A percentile compares a stretch with the other conserved stretches of the same genome.
Conservation (phyloP, 1,140 invertebrate genomes). For the Cylas formicarius region DNA sequence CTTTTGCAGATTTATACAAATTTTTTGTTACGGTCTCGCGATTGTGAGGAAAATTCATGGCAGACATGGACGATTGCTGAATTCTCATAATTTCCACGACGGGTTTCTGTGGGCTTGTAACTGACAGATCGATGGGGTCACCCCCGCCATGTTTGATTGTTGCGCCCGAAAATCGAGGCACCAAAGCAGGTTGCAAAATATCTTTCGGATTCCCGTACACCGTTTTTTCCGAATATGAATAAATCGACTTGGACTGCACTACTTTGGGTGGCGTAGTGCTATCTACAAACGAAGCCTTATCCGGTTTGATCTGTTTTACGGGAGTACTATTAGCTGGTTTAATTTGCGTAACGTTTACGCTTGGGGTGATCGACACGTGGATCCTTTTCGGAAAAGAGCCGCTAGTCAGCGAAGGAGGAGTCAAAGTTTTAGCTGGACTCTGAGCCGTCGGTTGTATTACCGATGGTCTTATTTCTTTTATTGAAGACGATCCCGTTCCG, state of each 20-base stretch:
- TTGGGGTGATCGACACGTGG: slow-evolving; percentile 10
- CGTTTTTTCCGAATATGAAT: slow-evolving; percentile 52
- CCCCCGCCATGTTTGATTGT: slow-evolving; percentile 39
- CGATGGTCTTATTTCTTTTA: slow-evolving; percentile 34
- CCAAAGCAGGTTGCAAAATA: slow-evolving; percentile 45
- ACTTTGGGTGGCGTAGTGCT: slow-evolving; percentile 49
- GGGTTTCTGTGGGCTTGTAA: slow-evolving; percentile 41
- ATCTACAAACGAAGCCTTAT: slow-evolving; percentile 19
- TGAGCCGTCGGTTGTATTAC: slow-evolving; percentile 33
- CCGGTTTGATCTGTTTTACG: slow-evolving; percentile 11
- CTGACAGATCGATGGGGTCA: slow-evolving; percentile 47
- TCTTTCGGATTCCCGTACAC: slow-evolving; percentile 67
- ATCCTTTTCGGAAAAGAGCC: slow-evolving; percentile 18
- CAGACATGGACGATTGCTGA: slow-evolving; percentile 29
- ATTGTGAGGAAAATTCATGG: slow-evolving; percentile 28
- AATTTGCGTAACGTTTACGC: slow-evolving; percentile 18
- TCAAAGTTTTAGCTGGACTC: slow-evolving; percentile 39
- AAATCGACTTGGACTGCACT: slow-evolving; percentile 57
- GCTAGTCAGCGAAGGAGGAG: slow-evolving; percentile 29
- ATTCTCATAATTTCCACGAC: slow-evolving; percentile 46
- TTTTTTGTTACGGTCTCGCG: slow-evolving; percentile 26
- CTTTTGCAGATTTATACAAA: slow-evolving; percentile 21
- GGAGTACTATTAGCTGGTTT: slow-evolving; percentile 14
- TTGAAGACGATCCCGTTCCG: slow-evolving; percentile 38
- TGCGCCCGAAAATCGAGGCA: slow-evolving; percentile 41